Evolutionary conservation across 2,113 vertebrate genomes (phyloP).

Genomic region (Calyptommatus sinebrachiatus): DNA sequence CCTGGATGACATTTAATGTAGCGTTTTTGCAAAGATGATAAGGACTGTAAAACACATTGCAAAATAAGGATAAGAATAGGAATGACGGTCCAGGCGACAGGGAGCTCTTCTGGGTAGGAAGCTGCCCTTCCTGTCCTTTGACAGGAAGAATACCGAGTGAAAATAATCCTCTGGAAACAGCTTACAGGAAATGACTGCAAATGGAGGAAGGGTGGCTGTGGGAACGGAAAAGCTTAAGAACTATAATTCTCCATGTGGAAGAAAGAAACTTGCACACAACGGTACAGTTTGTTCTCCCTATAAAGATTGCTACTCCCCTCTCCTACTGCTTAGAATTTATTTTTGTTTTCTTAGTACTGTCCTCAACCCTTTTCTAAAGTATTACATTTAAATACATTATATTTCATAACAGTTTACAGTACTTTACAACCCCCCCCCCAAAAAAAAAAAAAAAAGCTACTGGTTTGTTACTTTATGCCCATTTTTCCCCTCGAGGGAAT

Average conservation of each 20-base stretch:
- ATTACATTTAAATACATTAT: too few species aligned
- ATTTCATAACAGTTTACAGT: too few species aligned
- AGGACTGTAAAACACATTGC: not conserved
- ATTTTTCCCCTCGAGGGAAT: too few species aligned
- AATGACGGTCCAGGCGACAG: slow-evolving; percentile 17
- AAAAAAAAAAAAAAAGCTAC: too few species aligned
- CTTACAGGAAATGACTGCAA: slow-evolving; percentile 45
- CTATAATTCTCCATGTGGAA: slow-evolving; percentile 4
- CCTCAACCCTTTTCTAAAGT: not conserved
- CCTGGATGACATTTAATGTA: not conserved
- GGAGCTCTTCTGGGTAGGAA: slow-evolving; percentile 12
- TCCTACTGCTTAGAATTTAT: too few species aligned
- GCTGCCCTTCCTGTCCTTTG: slow-evolving; percentile 33
- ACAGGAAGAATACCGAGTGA: slow-evolving; percentile 38
- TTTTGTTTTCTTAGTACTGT: too few species aligned
- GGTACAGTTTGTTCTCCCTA: not conserved
- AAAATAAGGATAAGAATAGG: not conserved
- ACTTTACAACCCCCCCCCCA: too few species aligned
- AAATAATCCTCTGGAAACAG: slow-evolving; percentile 46
- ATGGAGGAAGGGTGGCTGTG: slow-evolving; percentile 41
- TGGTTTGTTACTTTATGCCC: too few species aligned
- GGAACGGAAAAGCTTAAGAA: slow-evolving; percentile 44
- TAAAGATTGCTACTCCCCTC: not conserved
- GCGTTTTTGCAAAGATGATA: not conserved
- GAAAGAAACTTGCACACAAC: not conserved